Evolutionary conservation across 1,140 invertebrate species (phyloP).

Genomic region (Probaryconus sp.): DNA sequence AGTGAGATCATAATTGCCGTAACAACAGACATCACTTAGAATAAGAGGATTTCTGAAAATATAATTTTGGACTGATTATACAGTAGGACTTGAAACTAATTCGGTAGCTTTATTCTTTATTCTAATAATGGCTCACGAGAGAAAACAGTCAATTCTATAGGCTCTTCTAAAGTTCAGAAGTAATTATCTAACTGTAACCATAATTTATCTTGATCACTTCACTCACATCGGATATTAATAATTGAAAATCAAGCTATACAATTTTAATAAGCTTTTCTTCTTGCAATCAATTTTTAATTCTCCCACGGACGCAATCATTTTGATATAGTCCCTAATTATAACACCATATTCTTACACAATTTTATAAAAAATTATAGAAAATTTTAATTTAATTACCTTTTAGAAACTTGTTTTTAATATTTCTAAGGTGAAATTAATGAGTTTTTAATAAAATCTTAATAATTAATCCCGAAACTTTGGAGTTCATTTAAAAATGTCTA

Average conservation of each 20-base stretch:
- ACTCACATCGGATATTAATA: constrained; percentile 32
- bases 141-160: constrained; percentile 28
- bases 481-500: no score
- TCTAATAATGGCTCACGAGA: constrained; percentile 27
- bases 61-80: constrained; percentile 28
- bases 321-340: no score
- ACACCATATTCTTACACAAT: no score
- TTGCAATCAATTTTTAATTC: no score
- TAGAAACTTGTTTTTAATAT: no score
- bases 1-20: constrained; percentile 8
- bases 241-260: constrained; percentile 31
- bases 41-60: constrained; percentile 28
- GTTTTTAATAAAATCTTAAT: no score
- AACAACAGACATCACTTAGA: constrained; percentile 2
- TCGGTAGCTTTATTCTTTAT: constrained; percentile 19
- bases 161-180: constrained; percentile 21
- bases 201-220: constrained; percentile 39
- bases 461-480: no score
- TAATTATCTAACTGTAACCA: constrained; percentile 39
- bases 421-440: no score
- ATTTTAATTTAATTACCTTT: no score
- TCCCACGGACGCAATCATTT: no score
- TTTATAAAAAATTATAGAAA: no score
- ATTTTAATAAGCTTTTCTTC: constrained; percentile 38
- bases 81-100: background rate